Evolutionary conservation across 2,113 vertebrate genomes (phyloP), one percentile per base, ranked within the genome.

Genomic region (Gymnarchus niloticus): DNA sequence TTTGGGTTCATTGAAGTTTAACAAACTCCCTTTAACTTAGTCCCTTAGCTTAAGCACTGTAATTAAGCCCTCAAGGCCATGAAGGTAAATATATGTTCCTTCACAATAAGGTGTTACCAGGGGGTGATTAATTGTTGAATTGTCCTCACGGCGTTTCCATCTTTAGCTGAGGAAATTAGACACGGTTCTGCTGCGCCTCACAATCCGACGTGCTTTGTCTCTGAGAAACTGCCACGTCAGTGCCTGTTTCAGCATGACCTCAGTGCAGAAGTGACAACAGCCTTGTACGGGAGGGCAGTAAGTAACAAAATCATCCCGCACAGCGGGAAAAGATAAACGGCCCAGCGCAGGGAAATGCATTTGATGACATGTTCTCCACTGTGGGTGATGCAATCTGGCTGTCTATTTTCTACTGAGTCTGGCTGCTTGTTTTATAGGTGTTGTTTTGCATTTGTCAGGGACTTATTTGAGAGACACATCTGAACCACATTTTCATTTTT

Each of bases 81-180:
- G 77, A 81, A 49, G n/a, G 77, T 81, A 81, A 81, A 81, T 81
- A 81, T 14, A 44, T 81, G 77, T 46, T 28, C n/a, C 46, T 81
- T 81, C 77, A 28, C 44, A 48, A 51, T 49, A 51, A 46, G 46
- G 77, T 23, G 25, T 25, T 81, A 49, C 48, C 48, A 81, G 46
- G 44, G 44, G n/a, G 48, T 49, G 77, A 81, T 81, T 81, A 81
- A 49, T 81, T n/a, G 10, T 44, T 28, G 44, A 49, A 48, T 81
- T 51, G 77, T 51, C 44, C 44, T 51, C 65, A 37, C 65, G 7
- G 33, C 41, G 41, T 41, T 73, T 41, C 33, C 33, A 17, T 41
- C 33, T 73, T 73, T 73, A 49, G 77, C n/a, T 8, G 12, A 51
- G 48, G n/a, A 44, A 80, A 80, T 81, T 81, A 81, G 41, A 51